Base-by-base conservation (phyloP, 2,113 vertebrate species). In the Osmerus eperlanus region DNA sequence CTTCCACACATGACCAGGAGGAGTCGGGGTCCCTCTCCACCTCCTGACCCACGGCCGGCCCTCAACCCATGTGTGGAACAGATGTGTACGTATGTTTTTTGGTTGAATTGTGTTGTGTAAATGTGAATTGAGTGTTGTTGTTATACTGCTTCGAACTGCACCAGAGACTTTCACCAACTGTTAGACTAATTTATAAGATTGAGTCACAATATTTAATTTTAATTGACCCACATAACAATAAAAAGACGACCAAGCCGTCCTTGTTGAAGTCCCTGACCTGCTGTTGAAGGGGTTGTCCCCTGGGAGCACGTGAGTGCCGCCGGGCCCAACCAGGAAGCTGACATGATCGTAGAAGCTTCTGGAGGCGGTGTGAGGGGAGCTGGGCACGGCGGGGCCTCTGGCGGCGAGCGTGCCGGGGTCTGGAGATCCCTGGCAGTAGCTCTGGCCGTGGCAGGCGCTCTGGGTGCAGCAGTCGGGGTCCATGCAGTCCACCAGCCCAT, bases 381-480 rank as follows among this genome's bases (percentile, higher is more conserved):
- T 0, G 28, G 70, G 28, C 1, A 51, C 21, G 15, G 54, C 75
- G 18, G 92, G 92, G 78, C 89, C 93, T 79, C 96, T 95, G 88
- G 92, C 90, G 18, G 94, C 94, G 65, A 93, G 86, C 62, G 94
- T 92, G 29, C 91, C 88, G 75, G 97, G 97, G 87, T 99, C 97
- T 2, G 95, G 94, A 28, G 96, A 89, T 11, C 97, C 97, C 0
- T 90, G 95, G 79, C 97, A 99, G 53, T 93, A 98, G 69, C 91
- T 91, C 83, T 98, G 96, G 85, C 92, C 95, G 89, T 99, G 96
- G 92, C 97, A 99, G 83, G 94, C 90, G 53, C 93, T 94, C 83
- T 98, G 97, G 79, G 94, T 78, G 83, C 97, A 99, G 93, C 97
- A 99, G 82, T 99, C 97, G 11, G 97, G 97, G 79, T 99, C 97